phyloP scores from a whole-genome alignment of 1,140 invertebrate genomes.

The Zaprionus davidi region DNA sequence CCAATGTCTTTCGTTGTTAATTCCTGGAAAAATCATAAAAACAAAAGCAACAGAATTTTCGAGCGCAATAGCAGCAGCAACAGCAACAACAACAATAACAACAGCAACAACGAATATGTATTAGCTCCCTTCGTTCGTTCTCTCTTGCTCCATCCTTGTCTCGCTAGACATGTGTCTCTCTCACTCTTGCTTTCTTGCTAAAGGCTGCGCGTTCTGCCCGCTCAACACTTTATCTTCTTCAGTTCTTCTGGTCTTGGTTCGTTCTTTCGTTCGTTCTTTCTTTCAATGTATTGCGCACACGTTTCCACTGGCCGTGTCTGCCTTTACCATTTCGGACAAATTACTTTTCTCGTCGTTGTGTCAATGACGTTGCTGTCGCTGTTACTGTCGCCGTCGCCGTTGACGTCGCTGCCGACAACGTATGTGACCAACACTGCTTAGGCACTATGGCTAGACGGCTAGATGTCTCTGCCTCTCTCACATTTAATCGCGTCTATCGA shows the following conservation, averaged over 20 bases:
- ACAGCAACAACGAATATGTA: slow-evolving; percentile 64
- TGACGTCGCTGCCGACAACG: not conserved
- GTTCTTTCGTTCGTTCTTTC: slow-evolving; percentile 43
- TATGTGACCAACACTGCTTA: slow-evolving; percentile 3
- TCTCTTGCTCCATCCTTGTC: slow-evolving; percentile 11
- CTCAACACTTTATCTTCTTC: slow-evolving; percentile 76
- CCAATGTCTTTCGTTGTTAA: slow-evolving; percentile 61
- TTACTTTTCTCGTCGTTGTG: slow-evolving; percentile 56
- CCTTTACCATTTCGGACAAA: slow-evolving; percentile 64
- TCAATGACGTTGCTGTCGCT: slow-evolving; percentile 40
- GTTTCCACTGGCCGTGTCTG: slow-evolving; percentile 36
- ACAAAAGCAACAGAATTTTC: slow-evolving; percentile 80
- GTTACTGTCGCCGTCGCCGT: slow-evolving; percentile 10
- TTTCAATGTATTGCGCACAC: slow-evolving; percentile 35
- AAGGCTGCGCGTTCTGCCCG: slow-evolving; percentile 60
- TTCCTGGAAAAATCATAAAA: slow-evolving; percentile 79
- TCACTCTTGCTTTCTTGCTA: slow-evolving; percentile 65
- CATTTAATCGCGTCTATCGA: slow-evolving; percentile 43
- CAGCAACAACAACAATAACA: slow-evolving; percentile 43
- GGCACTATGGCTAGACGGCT: not conserved
- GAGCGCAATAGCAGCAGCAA: slow-evolving; percentile 71
- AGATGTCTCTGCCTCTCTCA: not conserved
- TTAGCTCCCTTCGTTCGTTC: slow-evolving; percentile 48
- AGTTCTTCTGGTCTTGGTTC: slow-evolving; percentile 41
- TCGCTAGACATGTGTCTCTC: slow-evolving; percentile 28